Evolutionary conservation across 1,140 invertebrate genomes (phyloP), one percentile per base, ranked within the genome.

Genomic region (Gerris buenoi): DNA sequence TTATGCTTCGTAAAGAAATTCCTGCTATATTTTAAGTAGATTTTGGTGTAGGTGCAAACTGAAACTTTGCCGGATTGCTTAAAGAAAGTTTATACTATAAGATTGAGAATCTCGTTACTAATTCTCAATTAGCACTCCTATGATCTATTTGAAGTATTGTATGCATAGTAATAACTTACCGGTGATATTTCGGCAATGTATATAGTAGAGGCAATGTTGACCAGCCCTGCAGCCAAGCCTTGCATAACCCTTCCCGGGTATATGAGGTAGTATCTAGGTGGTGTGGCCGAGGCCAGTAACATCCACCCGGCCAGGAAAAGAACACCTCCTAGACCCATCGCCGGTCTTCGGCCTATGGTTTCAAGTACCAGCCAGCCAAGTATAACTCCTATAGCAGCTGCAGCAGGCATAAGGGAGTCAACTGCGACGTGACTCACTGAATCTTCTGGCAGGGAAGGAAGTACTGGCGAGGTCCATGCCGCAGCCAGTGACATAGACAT

Each of bases 381-480:
- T 13, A 67, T 18, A n/a, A n/a, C 66, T 2, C 56, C 56, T 2
- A 46, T 1, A 14, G 23, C 27, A 2, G 66, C 66, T 15, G 46
- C 59, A 1, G 23, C 66, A 15, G 66, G 66, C 2, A 63, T 25
- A 1, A 63, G 59, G 3, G 14, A 14, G 23, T 67, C 60, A 14
- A 67, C 13, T 15, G 22, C 27, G 23, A 56, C 60, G 14, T 22
- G 28, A 46, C 56, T 61, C 1, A 18, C 27, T 25, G 60, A 18
- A 27, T 56, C 66, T 3, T 15, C 22, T 14, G 58, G 27, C 22
- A 63, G 27, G 1, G n/a, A 18, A 26, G 66, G 18, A 18, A 63
- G 60, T 2, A 57, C 28, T 0, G 66, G 66, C 18, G 66, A 62
- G 1, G 66, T 46, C 66, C 66, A 67, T 13, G 66, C 22, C 56